Conservation (phyloP, 2,888 invertebrate species). For the Stegophylla sp. region DNA sequence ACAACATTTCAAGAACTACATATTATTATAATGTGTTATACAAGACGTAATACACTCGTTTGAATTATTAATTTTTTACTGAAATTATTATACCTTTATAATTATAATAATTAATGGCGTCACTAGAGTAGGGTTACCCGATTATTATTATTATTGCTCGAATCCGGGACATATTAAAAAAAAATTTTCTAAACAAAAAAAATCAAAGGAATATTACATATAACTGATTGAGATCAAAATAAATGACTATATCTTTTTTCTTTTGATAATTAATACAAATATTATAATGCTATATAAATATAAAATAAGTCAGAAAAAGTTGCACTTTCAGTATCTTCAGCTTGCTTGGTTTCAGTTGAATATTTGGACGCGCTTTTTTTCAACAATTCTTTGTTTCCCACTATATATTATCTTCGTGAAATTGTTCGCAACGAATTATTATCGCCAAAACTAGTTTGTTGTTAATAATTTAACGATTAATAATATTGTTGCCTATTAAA, state of each 20-base stretch:
- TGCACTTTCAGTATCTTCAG: neutral
- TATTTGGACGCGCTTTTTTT: neutral
- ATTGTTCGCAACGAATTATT: neutral
- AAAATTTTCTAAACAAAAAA: no score
- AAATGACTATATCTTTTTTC: no score
- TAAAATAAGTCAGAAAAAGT: neutral
- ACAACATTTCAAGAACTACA: no score
- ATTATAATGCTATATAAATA: neutral
- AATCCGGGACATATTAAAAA: neutral
- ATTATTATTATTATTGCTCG: slow-evolving; percentile 12
- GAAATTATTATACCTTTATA: no score
- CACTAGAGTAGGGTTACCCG: neutral
- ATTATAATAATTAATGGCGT: no score
- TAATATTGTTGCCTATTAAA: no score
- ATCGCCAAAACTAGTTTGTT: neutral
- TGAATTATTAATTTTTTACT: no score
- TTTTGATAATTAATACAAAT: neutral
- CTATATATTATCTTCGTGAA: neutral
- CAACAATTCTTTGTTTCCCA: neutral
- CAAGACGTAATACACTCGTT: no score
- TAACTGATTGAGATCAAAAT: no score
- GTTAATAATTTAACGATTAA: no score
- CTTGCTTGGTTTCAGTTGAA: neutral
- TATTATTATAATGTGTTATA: no score
- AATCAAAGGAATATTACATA: no score